Conservation (phyloP, 1,140 invertebrate genomes). For the Tribolium madens region DNA sequence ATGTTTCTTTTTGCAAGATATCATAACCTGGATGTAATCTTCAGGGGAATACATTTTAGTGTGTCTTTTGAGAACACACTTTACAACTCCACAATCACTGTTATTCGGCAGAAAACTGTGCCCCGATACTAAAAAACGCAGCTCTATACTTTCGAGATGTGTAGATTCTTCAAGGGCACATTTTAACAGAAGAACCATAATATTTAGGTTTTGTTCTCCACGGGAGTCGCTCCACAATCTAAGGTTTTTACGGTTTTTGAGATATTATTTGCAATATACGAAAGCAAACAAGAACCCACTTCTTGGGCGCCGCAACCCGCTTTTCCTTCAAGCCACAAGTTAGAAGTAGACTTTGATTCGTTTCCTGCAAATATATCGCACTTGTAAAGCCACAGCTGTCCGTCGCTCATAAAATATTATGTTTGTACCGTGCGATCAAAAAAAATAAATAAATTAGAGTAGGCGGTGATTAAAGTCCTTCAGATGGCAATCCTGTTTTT, state of each 20-base stretch:
- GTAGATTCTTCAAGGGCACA: slow-evolving; percentile 4
- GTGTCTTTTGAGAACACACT: slow-evolving; percentile 7
- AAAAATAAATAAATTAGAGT: too few relatives aligned
- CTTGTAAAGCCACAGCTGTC: slow-evolving; percentile 12
- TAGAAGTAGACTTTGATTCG: not conserved
- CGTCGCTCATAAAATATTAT: slow-evolving; percentile 6
- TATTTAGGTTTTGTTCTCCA: not conserved
- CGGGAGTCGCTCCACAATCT: not conserved
- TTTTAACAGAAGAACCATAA: not conserved
- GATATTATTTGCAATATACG: slow-evolving; percentile 13
- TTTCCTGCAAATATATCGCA: not conserved
- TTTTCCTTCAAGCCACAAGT: slow-evolving; percentile 1
- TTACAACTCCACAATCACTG: not conserved
- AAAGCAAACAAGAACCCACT: not conserved
- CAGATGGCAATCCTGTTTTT: too few relatives aligned
- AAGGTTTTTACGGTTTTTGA: slow-evolving; percentile 14
- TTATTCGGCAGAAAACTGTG: not conserved
- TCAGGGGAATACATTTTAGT: slow-evolving; percentile 8
- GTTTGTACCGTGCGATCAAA: too few relatives aligned
- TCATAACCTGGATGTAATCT: too few relatives aligned
- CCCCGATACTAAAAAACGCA: not conserved
- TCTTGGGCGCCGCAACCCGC: not conserved
- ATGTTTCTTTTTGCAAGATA: slow-evolving; percentile 1
- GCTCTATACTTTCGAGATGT: not conserved
- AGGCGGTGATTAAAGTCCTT: too few relatives aligned